Evolutionary conservation across 2,888 invertebrate genomes (phyloP).

Genomic region (Coelopa pilipes): DNA sequence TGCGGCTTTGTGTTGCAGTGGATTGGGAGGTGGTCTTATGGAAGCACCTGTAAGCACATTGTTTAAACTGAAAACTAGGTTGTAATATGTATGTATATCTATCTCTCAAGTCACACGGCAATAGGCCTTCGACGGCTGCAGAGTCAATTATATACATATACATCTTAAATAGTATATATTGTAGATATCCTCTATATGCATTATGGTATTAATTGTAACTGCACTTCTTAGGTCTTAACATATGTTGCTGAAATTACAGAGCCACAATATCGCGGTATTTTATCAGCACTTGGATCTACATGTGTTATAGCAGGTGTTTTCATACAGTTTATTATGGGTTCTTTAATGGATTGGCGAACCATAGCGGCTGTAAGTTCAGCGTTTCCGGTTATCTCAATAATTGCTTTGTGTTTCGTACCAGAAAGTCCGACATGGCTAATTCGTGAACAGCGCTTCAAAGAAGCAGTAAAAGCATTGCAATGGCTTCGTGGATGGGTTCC

Average conservation of each 20-base stretch:
- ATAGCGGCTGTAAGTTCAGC: slow-evolving; percentile 76
- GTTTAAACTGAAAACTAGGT: not conserved
- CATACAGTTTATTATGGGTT: slow-evolving; percentile 79
- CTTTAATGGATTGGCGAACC: slow-evolving; percentile 77
- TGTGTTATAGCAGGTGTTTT: slow-evolving; percentile 81
- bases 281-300: slow-evolving; percentile 78
- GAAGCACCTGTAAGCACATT: slow-evolving; percentile 78
- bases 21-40: slow-evolving; percentile 80
- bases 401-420: slow-evolving; percentile 77
- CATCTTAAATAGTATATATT: no score
- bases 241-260: slow-evolving; percentile 88
- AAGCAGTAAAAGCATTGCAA: slow-evolving; percentile 77
- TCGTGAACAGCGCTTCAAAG: slow-evolving; percentile 73
- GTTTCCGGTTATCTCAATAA: slow-evolving; percentile 74
- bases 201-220: no score
- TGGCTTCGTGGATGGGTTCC: slow-evolving; percentile 85
- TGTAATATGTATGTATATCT: no score
- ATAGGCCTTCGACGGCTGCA: not conserved
- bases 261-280: slow-evolving; percentile 77
- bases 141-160: not conserved
- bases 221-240: slow-evolving; percentile 73
- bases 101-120: no score
- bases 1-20: slow-evolving; percentile 76
- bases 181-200: no score
- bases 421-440: slow-evolving; percentile 87